Base-by-base conservation (phyloP, 1,140 invertebrate genomes). In the Drosophila sp. region DNA sequence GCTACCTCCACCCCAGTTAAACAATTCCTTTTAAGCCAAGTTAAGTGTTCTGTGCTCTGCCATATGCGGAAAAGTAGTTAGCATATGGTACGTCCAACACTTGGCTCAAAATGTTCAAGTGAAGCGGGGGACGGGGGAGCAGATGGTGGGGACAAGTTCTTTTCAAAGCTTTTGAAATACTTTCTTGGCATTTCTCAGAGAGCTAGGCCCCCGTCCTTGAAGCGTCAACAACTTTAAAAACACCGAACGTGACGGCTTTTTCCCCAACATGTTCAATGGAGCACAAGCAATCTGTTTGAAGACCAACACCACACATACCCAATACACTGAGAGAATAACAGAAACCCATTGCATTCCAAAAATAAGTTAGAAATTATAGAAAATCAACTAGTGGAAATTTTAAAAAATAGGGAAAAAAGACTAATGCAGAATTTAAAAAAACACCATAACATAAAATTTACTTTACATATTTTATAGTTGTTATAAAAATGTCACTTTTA, bases 61-160 rank as follows among this genome's bases (percentile, higher is more conserved):
- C 44, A 50, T 50, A 50, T 50, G 44, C 1, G 44, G 11, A 27
- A 17, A 11, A 27, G 41, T 62, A 62, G 40, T 62, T 44, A 29
- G 40, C 60, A 47, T 62, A 62, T 62, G 40, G 29, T 32, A n/a
- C 17, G 33, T 58, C 32, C 11, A 35, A 35, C 29, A 35, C 44
- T 50, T 50, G 44, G 23, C 11, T 17, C n/a, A 17, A 41, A 41
- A 7, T n/a, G n/a, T 7, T 8, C 2, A n/a, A 47, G 17, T 7
- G 44, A 23, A 2, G 17, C 1, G 5, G 44, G 5, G 23, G 17
- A 47, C 17, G 17, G 2, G n/a, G 41, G 41, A 5, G 41, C 4
- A n/a, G 40, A 4, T 10, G 40, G 40, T 11, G 11, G 40, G 11
- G 8, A n/a, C 40, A 41, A 41, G 10, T 41, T 41, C 40, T 41